Conservation (phyloP, 2,113 vertebrate genomes). For the Centropus unirufus region DNA sequence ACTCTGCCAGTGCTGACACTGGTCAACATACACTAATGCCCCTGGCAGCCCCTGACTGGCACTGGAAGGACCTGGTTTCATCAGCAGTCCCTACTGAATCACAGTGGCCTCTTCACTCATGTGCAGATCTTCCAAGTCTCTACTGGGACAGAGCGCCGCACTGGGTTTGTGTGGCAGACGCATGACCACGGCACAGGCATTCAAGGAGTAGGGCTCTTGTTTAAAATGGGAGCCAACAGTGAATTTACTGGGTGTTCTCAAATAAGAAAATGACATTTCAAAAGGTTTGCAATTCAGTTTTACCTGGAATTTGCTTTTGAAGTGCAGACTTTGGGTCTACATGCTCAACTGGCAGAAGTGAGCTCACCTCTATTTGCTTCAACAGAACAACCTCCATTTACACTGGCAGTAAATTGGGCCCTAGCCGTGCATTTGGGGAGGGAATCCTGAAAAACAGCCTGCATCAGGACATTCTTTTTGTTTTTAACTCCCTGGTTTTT, state of each 20-base stretch:
- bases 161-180: not conserved
- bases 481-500: not conserved
- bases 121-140: not conserved
- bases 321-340: not conserved
- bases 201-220: not conserved
- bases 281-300: not conserved
- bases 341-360: not conserved
- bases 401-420: not conserved
- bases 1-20: too few species aligned
- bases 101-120: fast-evolving
- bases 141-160: too few species aligned
- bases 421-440: not conserved
- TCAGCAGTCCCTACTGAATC: not conserved
- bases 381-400: slow-evolving; percentile 2
- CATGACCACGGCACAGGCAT: not conserved
- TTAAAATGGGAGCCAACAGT: not conserved
- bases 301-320: not conserved
- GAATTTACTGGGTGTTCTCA: not conserved
- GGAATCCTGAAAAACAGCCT: slow-evolving; percentile 25
- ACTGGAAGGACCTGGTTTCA: not conserved
- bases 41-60: not conserved
- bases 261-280: not conserved
- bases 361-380: not conserved
- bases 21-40: fast-evolving
- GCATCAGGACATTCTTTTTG: not conserved